Conservation (phyloP, 2,888 invertebrate species). For the Chloroclystis v-ata region DNA sequence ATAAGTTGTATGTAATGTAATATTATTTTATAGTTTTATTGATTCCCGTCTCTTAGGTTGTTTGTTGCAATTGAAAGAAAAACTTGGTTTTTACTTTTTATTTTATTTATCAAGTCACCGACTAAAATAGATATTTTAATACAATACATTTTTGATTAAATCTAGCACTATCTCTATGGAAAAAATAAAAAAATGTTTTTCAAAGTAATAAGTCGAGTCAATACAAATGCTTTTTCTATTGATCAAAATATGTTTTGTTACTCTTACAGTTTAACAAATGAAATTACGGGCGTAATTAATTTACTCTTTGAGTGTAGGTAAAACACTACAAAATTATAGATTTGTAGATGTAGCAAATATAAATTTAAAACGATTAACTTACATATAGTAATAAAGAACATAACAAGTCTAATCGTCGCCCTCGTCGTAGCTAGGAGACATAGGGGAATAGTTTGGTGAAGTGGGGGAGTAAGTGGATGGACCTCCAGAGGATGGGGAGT, state of each 20-base stretch:
- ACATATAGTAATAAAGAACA: constrained; percentile 2
- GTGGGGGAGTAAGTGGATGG: constrained; percentile 72
- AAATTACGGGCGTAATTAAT: constrained; percentile 1
- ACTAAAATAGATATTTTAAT: constrained; percentile 1
- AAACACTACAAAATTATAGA: background rate
- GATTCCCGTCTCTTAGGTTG: background rate
- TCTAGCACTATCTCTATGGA: background rate
- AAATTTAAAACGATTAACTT: constrained; percentile 2
- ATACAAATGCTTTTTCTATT: no score
- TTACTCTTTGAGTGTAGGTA: constrained; percentile 3
- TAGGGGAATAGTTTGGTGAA: constrained; percentile 76
- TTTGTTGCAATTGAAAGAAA: background rate
- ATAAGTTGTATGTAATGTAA: constrained; percentile 25
- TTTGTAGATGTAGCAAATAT: background rate
- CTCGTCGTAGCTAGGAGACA: constrained; percentile 81
- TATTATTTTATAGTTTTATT: constrained; percentile 3
- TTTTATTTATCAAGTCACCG: constrained; percentile 21
- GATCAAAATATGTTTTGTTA: background rate
- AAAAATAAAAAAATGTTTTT: background rate
- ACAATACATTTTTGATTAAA: constrained; percentile 6
- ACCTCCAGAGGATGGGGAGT: constrained; percentile 82
- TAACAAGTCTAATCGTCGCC: constrained; percentile 63
- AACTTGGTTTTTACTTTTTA: constrained; percentile 12
- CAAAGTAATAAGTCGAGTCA: no score
- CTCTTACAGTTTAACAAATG: constrained; percentile 1